Evolutionary conservation across 2,113 vertebrate genomes (phyloP).

Genomic region (Thamnaconus septentrionalis): DNA sequence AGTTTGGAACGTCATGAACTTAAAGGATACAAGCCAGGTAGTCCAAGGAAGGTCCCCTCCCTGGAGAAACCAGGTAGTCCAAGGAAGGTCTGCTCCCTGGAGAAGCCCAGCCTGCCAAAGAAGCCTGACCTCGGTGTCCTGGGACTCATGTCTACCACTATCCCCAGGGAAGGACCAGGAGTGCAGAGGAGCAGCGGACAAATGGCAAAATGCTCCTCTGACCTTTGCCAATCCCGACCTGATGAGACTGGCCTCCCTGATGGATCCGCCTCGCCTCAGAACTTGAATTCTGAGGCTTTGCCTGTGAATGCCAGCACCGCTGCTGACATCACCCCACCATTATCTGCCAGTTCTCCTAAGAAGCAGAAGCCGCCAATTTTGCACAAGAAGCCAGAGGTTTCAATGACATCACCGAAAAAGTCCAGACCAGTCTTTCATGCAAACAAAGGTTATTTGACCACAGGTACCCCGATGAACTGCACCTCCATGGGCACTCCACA

Average conservation of each 20-base stretch:
- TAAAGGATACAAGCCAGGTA: neutral
- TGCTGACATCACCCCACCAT: neutral
- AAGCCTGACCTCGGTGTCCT: constrained; percentile 59
- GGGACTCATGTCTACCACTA: constrained; percentile 38
- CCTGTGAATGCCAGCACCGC: neutral
- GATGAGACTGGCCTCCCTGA: too few species aligned
- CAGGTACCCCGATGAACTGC: too few species aligned
- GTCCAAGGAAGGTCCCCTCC: neutral
- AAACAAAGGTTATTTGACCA: neutral
- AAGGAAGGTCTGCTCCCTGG: constrained; percentile 4
- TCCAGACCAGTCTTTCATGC: neutral
- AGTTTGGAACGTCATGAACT: too few species aligned
- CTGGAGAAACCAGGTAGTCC: neutral
- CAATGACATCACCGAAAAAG: constrained; percentile 59
- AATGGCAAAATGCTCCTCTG: neutral
- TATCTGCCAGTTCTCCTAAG: constrained; percentile 51
- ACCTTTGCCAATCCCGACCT: constrained; percentile 1
- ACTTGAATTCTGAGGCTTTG: neutral
- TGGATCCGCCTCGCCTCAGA: too few species aligned
- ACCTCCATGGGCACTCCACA: too few species aligned
- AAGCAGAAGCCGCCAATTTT: constrained; percentile 81
- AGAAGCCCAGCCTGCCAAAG: constrained; percentile 59
- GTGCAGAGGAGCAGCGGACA: neutral
- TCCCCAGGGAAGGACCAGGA: neutral
- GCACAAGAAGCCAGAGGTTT: constrained; percentile 84